Evolutionary conservation across 2,113 vertebrate species (phyloP).

Genomic region (Pseudorasbora parva): DNA sequence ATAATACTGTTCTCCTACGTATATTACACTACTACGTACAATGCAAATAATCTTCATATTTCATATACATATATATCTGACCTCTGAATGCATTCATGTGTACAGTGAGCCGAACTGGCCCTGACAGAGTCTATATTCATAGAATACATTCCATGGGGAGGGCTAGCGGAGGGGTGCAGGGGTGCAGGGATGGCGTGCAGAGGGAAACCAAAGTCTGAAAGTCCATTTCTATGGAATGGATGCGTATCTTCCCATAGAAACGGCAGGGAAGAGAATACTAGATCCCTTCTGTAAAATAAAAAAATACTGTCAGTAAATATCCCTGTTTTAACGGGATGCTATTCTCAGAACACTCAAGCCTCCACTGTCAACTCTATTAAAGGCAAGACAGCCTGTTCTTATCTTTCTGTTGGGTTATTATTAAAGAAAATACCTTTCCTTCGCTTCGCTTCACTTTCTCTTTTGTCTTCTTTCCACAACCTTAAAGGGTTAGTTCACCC

Average conservation of each 20-base stretch:
- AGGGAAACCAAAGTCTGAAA: constrained; percentile 39
- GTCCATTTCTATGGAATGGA: constrained; percentile 35
- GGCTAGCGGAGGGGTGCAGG: constrained; percentile 57
- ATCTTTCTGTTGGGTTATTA: background rate
- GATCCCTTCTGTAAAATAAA: constrained; percentile 46
- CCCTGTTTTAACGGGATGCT: constrained; percentile 24
- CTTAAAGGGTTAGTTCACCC: no score
- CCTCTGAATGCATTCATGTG: constrained; percentile 71
- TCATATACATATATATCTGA: constrained; percentile 61
- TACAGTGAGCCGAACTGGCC: constrained; percentile 74
- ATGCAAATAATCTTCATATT: constrained; percentile 62
- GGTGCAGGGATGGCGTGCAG: constrained; percentile 64
- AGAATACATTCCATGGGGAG: constrained; percentile 79
- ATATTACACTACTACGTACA: constrained; percentile 66
- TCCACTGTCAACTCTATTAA: background rate
- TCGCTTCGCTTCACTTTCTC: no score
- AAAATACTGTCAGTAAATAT: constrained; percentile 42
- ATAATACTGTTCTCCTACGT: constrained; percentile 68
- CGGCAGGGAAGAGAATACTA: constrained; percentile 28
- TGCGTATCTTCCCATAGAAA: constrained; percentile 30
- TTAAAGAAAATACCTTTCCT: background rate
- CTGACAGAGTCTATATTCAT: constrained; percentile 79
- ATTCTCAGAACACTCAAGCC: constrained; percentile 18
- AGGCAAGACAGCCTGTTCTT: constrained; percentile 5
- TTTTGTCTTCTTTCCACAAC: background rate